Base-by-base conservation (phyloP, 2,888 invertebrate species). In the Hypolimnas misippus region DNA sequence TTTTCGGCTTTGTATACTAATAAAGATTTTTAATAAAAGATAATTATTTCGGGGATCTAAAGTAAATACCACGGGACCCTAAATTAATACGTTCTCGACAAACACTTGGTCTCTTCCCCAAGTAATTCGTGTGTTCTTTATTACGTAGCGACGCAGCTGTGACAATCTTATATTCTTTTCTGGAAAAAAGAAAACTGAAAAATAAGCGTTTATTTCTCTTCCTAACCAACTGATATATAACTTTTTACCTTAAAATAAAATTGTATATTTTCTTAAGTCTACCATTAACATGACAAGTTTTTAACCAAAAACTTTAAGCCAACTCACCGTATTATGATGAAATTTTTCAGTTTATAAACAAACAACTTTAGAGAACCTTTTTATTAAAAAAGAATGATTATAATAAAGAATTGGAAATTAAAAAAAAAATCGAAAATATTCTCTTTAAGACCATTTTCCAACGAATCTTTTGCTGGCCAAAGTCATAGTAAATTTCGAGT, bases 131-230 rank as follows among this genome's bases (percentile, higher is more conserved):
- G 40, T 29, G 31, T 33, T 16, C 51, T 40, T 58, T 44, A 51
- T 29, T 52, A 52, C 51, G 25, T 14, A 51, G 25, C 40, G 51
- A 40, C 42, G 42, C 31, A 52, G 52, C 51, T 51, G 58, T 38
- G 49, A 49, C 49, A 29, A n/a, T 29, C 29, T 29, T 21, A 49
- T 49, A 49, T 29, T 49, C 10, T 49, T 49, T 49, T 25, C 29
- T 25, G 29, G 14, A 19, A 12, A 49, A 42, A 14, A 29, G 29
- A 2, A 29, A 49, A 49, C 49, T 29, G 49, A 29, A 29, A 19
- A 29, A 49, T 49, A 49, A 29, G 7, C 29, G n/a, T 49, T 49
- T 49, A 29, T 49, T 49, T 29, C 19, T 1, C n/a, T n/a, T n/a
- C n/a, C n/a, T 16, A 14, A 25, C 25, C 5, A 2, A 44, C 44